Percentiles rank a stretch among this genome's conserved stretches.
Evolutionary conservation across 2,888 invertebrate species (phyloP).

Genomic region (Saturnia japonica): DNA sequence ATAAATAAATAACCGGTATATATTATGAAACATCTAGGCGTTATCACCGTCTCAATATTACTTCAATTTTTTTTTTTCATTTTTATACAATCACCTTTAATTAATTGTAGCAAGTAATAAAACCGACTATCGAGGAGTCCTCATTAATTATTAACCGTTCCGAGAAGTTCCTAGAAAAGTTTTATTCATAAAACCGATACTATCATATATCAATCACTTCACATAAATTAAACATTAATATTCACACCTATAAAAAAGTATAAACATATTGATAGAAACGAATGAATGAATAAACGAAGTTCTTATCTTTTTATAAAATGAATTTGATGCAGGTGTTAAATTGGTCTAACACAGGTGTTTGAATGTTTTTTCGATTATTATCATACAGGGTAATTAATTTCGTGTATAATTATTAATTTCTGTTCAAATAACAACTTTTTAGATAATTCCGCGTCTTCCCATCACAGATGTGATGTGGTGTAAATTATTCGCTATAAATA

Average conservation of each 20-base stretch:
- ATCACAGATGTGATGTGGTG: not conserved
- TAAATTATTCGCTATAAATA: conserved; percentile 21
- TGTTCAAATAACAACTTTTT: conserved; percentile 11
- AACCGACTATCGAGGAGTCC: not conserved
- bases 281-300: not conserved
- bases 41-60: not conserved
- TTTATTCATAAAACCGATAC: not conserved
- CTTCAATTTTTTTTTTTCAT: not conserved
- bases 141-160: not conserved
- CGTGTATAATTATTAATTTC: conserved; percentile 6
- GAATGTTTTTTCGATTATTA: not conserved
- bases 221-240: not conserved
- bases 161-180: not conserved
- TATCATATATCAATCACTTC: conserved; percentile 1
- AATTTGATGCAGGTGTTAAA: conserved; percentile 11
- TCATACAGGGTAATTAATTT: conserved; percentile 1
- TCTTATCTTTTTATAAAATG: not conserved
- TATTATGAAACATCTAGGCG: too few species aligned
- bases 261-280: not conserved
- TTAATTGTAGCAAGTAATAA: not conserved
- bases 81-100: not conserved
- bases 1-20: too few species aligned
- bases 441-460: not conserved
- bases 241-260: not conserved
- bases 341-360: conserved; percentile 8